Base-by-base conservation (phyloP, 2,888 invertebrate species). In the Salpingus planirostris region DNA sequence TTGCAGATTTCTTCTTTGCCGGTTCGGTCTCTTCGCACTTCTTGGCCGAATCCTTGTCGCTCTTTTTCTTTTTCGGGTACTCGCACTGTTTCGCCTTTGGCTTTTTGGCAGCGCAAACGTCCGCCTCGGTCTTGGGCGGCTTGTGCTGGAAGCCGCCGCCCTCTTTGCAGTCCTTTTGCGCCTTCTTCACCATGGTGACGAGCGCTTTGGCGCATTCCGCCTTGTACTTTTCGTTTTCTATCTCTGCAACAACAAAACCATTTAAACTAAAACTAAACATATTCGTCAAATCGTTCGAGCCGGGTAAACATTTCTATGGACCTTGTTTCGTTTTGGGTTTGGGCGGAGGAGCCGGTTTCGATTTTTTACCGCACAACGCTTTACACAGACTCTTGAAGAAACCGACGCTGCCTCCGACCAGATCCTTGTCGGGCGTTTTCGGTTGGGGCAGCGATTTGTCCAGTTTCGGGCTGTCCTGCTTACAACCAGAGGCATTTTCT, bases 1-100 rank as follows among this genome's bases (percentile, higher is more conserved):
- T n/a, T n/a, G n/a, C n/a, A n/a, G n/a, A n/a, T n/a, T n/a, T n/a
- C n/a, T n/a, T n/a, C 6, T 10, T 26, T 11, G 15, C 31, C 6
- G 31, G 27, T 21, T 25, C 27, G 11, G 27, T 33, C 8, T 28
- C 13, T 33, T 33, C 28, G 13, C 23, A 15, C 18, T 18, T 18
- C 18, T 18, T 18, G 18, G 18, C 6, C 18, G 18, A 7, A 7
- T 18, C 8, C 18, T 7, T 8, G 6, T 18, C 18, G 18, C 18
- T 18, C 18, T 23, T 23, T 23, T 23, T 23, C 23, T 23, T 23
- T 8, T 11, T 23, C 18, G 18, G 5, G 18, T 8, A 23, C 8
- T 11, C 11, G 5, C 10, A n/a, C n/a, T n/a, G n/a, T n/a, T n/a
- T n/a, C n/a, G n/a, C 10, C 23, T 23, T 10, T 23, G 5, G 23